A percentile compares a stretch with the other conserved stretches of the same genome.
Evolutionary conservation across 1,140 invertebrate species (phyloP).

Genomic region (Hylyphantes graminicola): DNA sequence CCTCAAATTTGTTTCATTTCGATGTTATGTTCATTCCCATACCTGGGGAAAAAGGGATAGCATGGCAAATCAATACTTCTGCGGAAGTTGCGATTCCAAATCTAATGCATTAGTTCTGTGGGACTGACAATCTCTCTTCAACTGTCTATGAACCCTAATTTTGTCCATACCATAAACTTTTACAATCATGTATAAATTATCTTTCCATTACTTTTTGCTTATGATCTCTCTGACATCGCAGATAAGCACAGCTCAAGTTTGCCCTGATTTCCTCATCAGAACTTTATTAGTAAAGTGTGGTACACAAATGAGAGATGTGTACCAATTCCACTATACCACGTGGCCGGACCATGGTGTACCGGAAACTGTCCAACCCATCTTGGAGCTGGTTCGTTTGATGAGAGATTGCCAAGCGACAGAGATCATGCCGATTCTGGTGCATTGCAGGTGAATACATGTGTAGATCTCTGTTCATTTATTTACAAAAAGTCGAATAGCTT

Average conservation of each 20-base stretch:
- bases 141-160: background rate
- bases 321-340: slow-evolving; percentile 73
- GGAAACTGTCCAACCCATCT: slow-evolving; percentile 70
- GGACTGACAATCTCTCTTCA: too few species aligned
- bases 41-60: too few species aligned
- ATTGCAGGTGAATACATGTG: slow-evolving; percentile 70
- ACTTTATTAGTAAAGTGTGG: slow-evolving; percentile 70
- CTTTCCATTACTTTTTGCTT: background rate
- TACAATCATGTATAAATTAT: background rate
- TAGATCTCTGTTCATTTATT: too few species aligned
- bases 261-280: slow-evolving; percentile 72
- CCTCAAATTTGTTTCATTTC: too few species aligned
- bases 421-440: slow-evolving; percentile 73
- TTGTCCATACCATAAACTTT: too few species aligned
- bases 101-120: too few species aligned
- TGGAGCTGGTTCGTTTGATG: slow-evolving; percentile 73
- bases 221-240: background rate
- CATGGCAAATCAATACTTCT: too few species aligned
- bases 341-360: slow-evolving; percentile 75
- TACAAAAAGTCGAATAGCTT: too few species aligned
- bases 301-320: slow-evolving; percentile 69
- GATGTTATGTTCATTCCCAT: too few species aligned
- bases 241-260: slow-evolving; percentile 64
- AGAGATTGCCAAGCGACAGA: slow-evolving; percentile 72
- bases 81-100: too few species aligned